These are phyloP conservation scores for Torymus texanus DNA, from an alignment of 2,888 invertebrate genomes.

Conservation along the genomic window DNA sequence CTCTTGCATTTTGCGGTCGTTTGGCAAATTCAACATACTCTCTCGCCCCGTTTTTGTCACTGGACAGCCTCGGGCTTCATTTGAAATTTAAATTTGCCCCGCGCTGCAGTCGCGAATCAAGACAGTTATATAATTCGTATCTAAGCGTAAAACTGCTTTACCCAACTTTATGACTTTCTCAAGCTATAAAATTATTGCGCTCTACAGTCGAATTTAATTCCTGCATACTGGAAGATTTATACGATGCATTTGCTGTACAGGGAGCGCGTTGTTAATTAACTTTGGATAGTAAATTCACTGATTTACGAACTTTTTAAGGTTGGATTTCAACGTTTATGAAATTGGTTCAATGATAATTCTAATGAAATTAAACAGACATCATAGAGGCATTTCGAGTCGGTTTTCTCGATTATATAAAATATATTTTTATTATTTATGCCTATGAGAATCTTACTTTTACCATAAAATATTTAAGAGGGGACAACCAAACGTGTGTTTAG, in stretches of 20 bases:
- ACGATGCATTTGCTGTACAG: constrained; percentile 12
- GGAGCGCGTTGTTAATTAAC: constrained; percentile 31
- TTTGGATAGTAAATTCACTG: not conserved
- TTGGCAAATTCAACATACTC: constrained; percentile 22
- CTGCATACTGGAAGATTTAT: not conserved
- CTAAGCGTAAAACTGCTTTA: constrained; percentile 1
- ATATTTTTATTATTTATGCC: too few relatives aligned
- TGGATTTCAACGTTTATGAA: too few relatives aligned
- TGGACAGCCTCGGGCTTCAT: constrained; percentile 1
- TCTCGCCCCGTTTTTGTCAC: constrained; percentile 23
- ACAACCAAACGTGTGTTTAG: too few relatives aligned
- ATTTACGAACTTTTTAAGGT: too few relatives aligned
- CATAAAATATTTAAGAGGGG: too few relatives aligned
- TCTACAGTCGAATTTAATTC: constrained; percentile 24
- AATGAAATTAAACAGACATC: too few relatives aligned
- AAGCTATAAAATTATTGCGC: constrained; percentile 26
- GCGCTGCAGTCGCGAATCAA: constrained; percentile 11
- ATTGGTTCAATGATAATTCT: too few relatives aligned
- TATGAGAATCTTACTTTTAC: too few relatives aligned
- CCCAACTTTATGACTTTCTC: constrained; percentile 28
- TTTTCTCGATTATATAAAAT: too few relatives aligned
- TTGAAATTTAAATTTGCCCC: constrained; percentile 29
- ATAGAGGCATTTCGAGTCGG: too few relatives aligned
- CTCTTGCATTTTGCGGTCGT: constrained; percentile 10
- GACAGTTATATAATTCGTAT: constrained; percentile 31